Base-by-base conservation (phyloP, 2,797 vertebrate genomes). In the Rallus crepitans region DNA sequence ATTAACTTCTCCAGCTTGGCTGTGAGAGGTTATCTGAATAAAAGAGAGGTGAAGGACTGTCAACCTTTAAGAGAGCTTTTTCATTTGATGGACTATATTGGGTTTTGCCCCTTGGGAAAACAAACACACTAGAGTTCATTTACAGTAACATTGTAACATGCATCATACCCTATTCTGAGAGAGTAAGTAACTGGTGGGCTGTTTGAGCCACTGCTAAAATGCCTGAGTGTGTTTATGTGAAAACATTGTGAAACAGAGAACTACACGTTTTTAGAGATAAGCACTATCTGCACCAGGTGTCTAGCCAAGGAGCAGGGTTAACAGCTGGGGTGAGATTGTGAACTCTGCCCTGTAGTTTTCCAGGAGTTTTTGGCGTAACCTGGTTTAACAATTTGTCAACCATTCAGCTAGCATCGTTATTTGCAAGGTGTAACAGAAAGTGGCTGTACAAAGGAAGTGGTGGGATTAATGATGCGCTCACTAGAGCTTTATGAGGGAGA, bases 211-310 rank as follows among this genome's bases (percentile, higher is more conserved):
- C 24, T 82, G 63, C 55, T 87, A 63, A 90, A 93, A 56, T 13
- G 4, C 59, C 42, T 25, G n/a, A 63, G 57, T 19, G 39, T 33
- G 52, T 55, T 84, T 73, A 63, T 64, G 39, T 53, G 66, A 79
- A 93, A 87, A 84, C 19, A 12, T 59, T 84, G 83, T 77, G 73
- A 89, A 95, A 91, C 30, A 81, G 47, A 81, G 69, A 90, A 82
- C 42, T 87, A 28, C 64, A 45, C 1, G 1, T 19, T 39, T 14
- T 31, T 50, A 79, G 55, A 87, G 70, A 87, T 76, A 90, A 93
- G 55, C 56, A 4, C 63, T 93, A 78, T 81, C 90, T 87, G 16
- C 15, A 56, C 33, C 35, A 75, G 19, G 21, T 45, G 66, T 79
- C 73, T 61, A 84, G 86, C 39, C 48, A 61, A 76, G 55, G 87